Conservation (phyloP, 2,797 vertebrate genomes). For the Chloroceryle amazona region DNA sequence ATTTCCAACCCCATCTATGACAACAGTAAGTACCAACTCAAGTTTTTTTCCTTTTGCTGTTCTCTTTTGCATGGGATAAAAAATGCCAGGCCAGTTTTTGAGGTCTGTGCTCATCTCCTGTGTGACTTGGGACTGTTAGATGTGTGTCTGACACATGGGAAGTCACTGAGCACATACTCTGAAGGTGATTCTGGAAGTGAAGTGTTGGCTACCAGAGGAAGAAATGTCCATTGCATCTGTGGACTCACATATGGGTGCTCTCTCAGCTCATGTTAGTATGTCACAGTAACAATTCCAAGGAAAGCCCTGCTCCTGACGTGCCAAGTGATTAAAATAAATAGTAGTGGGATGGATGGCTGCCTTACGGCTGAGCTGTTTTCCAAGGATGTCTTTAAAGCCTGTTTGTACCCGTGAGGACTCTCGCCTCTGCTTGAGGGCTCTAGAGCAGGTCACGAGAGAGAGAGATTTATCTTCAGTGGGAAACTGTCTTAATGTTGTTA, state of each 20-base stretch:
- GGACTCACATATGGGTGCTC: fast-evolving
- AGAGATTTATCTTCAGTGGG: not conserved
- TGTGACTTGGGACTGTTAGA: not conserved
- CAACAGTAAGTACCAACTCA: slow-evolving; percentile 86
- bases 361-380: not conserved
- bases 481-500: not conserved
- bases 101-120: not conserved
- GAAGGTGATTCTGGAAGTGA: not conserved
- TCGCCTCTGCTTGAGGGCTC: not conserved
- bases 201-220: not conserved
- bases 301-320: fast-evolving
- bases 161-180: fast-evolving
- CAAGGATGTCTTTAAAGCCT: not conserved
- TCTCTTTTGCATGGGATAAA: not conserved
- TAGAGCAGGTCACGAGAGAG: not conserved
- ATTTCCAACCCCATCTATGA: slow-evolving; percentile 98
- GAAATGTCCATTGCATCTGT: fast-evolving
- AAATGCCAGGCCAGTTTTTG: not conserved
- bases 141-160: fast-evolving
- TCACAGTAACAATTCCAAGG: not conserved
- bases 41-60: not conserved
- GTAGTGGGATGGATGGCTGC: not conserved
- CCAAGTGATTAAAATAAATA: not conserved
- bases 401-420: not conserved
- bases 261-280: not conserved